Evolutionary conservation across 2,888 invertebrate species (phyloP).

Genomic region (Galerucella calmariensis): DNA sequence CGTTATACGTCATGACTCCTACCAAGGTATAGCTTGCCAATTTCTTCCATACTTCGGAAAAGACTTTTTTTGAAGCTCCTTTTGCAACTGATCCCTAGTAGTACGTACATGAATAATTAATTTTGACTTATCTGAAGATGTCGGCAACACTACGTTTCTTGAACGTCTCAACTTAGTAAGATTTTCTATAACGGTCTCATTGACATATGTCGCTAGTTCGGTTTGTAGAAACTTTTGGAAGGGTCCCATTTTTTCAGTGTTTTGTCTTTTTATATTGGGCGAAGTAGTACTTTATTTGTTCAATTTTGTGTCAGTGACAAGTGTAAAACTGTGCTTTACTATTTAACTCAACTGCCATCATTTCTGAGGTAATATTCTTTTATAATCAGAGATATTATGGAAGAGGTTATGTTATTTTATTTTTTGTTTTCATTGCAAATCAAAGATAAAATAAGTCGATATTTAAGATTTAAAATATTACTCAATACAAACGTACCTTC

Average conservation of each 20-base stretch:
- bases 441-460: not conserved
- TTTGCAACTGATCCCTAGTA: not conserved
- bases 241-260: not conserved
- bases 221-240: conserved; percentile 22
- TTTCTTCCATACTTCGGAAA: conserved; percentile 9
- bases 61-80: not conserved
- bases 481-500: no score
- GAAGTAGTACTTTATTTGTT: no score
- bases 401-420: no score
- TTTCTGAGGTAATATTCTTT: no score
- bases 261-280: no score
- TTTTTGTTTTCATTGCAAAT: no score
- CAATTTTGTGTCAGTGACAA: no score
- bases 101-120: conserved; percentile 1
- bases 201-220: conserved; percentile 23
- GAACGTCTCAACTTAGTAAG: conserved; percentile 13
- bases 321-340: no score
- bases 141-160: conserved; percentile 25
- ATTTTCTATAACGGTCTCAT: conserved; percentile 28
- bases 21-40: conserved; percentile 14
- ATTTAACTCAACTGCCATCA: no score
- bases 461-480: no score
- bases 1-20: conserved; percentile 26
- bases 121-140: conserved; percentile 23
- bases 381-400: no score